Base-by-base conservation (phyloP, 2,888 invertebrate genomes). In the Agrochola litura region DNA sequence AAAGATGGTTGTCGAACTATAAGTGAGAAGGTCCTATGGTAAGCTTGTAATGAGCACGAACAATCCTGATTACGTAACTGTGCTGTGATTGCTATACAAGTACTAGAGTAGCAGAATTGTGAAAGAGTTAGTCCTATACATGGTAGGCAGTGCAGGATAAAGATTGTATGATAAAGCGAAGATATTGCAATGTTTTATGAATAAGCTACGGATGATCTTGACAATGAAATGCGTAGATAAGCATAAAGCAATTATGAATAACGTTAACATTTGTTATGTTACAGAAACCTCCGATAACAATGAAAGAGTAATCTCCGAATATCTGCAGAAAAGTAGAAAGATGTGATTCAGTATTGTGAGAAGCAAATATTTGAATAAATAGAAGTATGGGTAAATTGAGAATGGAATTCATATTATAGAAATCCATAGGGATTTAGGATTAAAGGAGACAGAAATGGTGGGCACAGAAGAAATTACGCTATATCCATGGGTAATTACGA, bases 41-140 rank as follows among this genome's bases (percentile, higher is more conserved):
- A 69, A 60, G 30, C 16, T 30, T 22, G n/a, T 46, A 43, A 6
- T 58, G 70, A 49, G 0, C n/a, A 63, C 4, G 8, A 52, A 56
- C 67, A 64, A 79, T 81, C 56, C 58, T 64, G 37, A 52, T 80
- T 67, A 68, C 19, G 58, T 52, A 54, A 67, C 22, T 65, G 14
- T 22, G 16, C 14, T 49, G 14, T 54, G 25, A 52, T 64, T 68
- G 56, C 49, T 14, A 63, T 52, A 56, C 22, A 49, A 73, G 58
- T 52, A 58, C 25, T 64, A 30, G n/a, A 41, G 5, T 37, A 52
- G 19, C 5, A 9, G 16, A 16, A 22, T 75, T 81, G 67, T 52
- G 74, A 81, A 81, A 74, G 52, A 65, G 19, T 61, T 30, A 14
- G 30, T 54, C 43, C 37, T 52, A 52, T 8, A 52, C 5, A 68